Percentiles rank a stretch among this genome's conserved stretches.
Conservation (phyloP, 2,888 invertebrate species). For the Eupithecia exiguata region DNA sequence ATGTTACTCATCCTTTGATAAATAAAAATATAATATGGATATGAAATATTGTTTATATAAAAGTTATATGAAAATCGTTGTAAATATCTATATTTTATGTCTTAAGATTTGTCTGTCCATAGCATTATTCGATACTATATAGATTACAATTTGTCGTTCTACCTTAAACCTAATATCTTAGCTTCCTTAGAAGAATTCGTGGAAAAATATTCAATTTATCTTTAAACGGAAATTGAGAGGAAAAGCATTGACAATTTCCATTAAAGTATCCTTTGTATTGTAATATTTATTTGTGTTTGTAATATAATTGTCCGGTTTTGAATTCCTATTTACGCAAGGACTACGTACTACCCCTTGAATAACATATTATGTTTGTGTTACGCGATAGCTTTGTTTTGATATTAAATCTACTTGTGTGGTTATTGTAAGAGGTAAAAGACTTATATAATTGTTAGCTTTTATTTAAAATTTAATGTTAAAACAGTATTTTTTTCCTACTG, state of each 20-base stretch:
- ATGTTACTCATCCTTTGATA: slow-evolving; percentile 25
- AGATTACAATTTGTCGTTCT: slow-evolving; percentile 23
- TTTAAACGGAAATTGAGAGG: not conserved
- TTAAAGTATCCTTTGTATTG: not conserved
- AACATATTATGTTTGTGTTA: not conserved
- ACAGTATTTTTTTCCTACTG: not conserved
- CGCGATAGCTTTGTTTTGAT: slow-evolving; percentile 25
- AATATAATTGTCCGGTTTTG: not conserved
- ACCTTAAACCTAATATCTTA: slow-evolving; percentile 10
- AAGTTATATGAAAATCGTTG: slow-evolving; percentile 50
- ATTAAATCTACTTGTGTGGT: slow-evolving; percentile 31
- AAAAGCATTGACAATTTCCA: not conserved
- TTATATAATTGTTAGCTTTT: slow-evolving; percentile 43
- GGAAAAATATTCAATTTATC: not conserved
- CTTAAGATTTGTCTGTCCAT: slow-evolving; percentile 69
- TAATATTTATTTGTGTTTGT: not conserved
- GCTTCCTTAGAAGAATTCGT: not conserved
- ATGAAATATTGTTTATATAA: slow-evolving; percentile 26
- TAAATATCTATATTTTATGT: slow-evolving; percentile 69
- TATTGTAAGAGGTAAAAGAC: slow-evolving; percentile 46
- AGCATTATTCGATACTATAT: slow-evolving; percentile 52
- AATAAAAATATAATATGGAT: slow-evolving; percentile 33
- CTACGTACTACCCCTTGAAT: not conserved
- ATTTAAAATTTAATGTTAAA: slow-evolving; percentile 22
- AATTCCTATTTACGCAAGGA: not conserved